Conservation (phyloP, 2,113 vertebrate species). For the Hippocampus zosterae region DNA sequence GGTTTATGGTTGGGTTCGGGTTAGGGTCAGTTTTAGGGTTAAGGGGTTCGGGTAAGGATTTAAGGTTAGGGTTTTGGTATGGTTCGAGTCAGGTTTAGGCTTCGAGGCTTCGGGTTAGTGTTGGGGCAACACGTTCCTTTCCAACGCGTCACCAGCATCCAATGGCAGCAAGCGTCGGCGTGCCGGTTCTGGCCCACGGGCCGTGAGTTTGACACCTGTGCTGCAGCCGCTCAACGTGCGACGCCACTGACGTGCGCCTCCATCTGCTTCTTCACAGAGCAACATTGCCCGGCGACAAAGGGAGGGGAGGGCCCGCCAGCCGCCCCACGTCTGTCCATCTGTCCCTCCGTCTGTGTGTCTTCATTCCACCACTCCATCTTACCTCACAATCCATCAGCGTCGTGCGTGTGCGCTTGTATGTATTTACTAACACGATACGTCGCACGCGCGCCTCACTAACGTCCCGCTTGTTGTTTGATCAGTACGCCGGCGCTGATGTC, state of each 20-base stretch:
- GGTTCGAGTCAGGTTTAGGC: too few species aligned
- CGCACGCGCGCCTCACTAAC: slow-evolving; percentile 8
- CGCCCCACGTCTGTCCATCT: slow-evolving; percentile 59
- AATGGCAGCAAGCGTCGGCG: too few species aligned
- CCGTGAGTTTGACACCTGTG: too few species aligned
- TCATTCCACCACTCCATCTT: slow-evolving; percentile 64
- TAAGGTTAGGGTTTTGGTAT: too few species aligned
- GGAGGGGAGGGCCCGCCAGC: slow-evolving; percentile 29
- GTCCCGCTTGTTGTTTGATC: slow-evolving; percentile 8
- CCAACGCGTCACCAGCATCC: too few species aligned
- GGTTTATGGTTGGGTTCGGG: too few species aligned
- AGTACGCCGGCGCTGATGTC: slow-evolving; percentile 7
- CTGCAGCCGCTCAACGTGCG: neutral
- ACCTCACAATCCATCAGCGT: slow-evolving; percentile 56
- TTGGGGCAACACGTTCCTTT: neutral
- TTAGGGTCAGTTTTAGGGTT: too few species aligned
- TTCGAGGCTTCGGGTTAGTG: too few species aligned
- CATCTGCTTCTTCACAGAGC: slow-evolving; percentile 63
- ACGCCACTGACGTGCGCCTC: slow-evolving; percentile 39
- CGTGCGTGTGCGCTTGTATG: slow-evolving; percentile 46
- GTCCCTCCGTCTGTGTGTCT: slow-evolving; percentile 64
- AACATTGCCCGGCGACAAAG: slow-evolving; percentile 34
- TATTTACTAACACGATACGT: slow-evolving; percentile 13
- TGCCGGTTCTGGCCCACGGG: too few species aligned
- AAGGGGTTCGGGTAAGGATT: too few species aligned